A percentile compares a stretch with the other conserved stretches of the same genome.
Conservation (phyloP, 2,113 vertebrate species). For the Laterallus jamaicensis region DNA sequence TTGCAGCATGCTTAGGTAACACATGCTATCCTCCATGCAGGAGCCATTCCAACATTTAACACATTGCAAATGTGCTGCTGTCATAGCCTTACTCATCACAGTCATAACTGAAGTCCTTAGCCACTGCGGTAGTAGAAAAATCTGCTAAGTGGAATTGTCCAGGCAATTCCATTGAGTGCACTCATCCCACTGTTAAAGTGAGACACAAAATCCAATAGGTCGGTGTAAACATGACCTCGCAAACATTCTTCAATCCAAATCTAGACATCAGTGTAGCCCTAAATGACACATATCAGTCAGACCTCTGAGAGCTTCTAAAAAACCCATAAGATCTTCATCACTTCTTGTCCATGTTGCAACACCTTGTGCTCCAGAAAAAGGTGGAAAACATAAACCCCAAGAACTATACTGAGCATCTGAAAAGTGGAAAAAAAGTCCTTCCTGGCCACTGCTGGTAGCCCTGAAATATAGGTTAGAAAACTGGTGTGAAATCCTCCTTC, state of each 20-base stretch:
- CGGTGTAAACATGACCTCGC: background rate
- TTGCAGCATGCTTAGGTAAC: background rate
- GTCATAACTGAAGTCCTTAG: background rate
- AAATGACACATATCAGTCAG: background rate
- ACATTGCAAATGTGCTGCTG: background rate
- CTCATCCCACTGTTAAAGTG: background rate
- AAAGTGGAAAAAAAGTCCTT: background rate
- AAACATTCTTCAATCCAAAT: background rate
- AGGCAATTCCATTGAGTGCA: background rate
- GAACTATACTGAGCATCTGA: background rate
- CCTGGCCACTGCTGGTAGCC: background rate
- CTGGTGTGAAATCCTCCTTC: background rate
- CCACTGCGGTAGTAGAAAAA: background rate
- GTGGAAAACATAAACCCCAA: background rate
- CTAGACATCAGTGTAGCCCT: background rate
- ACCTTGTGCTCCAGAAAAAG: background rate
- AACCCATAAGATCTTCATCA: background rate
- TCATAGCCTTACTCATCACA: background rate
- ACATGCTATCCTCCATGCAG: background rate
- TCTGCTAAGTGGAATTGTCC: background rate
- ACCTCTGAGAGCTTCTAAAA: background rate
- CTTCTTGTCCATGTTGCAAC: background rate
- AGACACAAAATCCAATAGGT: background rate
- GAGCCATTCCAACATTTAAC: background rate
- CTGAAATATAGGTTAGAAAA: background rate